phyloP scores from a whole-genome alignment of 92 coral and sea anemone genomes.

The Epizoanthus rinbou region DNA sequence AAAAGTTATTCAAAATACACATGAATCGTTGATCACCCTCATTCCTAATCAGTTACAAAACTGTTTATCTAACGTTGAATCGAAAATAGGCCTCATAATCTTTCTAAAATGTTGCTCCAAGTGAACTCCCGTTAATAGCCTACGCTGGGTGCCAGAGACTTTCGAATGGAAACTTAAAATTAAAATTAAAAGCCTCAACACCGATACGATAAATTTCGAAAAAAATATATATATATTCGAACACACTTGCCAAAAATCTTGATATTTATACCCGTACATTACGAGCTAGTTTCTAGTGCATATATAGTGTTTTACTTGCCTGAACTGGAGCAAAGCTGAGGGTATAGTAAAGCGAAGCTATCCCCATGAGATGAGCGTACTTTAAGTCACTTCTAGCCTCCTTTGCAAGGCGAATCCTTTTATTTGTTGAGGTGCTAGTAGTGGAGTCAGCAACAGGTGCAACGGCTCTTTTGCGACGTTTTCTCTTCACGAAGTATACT shows the following conservation, averaged over 20 bases:
- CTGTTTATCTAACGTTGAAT: no score
- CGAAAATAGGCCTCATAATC: no score
- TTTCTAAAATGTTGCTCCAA: no score
- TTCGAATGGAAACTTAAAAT: no score
- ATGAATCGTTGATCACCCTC: background rate
- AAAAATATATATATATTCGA: no score
- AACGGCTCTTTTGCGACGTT: slow-evolving; percentile 31
- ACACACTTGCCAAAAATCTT: background rate
- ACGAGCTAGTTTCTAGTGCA: background rate
- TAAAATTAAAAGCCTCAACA: no score
- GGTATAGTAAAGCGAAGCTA: slow-evolving; percentile 49
- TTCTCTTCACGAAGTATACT: slow-evolving; percentile 58
- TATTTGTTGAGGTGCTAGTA: background rate
- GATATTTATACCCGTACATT: background rate
- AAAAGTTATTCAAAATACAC: background rate
- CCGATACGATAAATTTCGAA: no score
- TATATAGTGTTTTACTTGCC: slow-evolving; percentile 40
- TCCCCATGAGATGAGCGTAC: slow-evolving; percentile 63
- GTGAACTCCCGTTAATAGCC: no score
- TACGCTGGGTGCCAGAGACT: no score
- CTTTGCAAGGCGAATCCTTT: slow-evolving; percentile 6
- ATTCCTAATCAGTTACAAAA: background rate
- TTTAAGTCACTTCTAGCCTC: slow-evolving; percentile 50
- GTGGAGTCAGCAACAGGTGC: slow-evolving; percentile 40
- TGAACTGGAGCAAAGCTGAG: slow-evolving; percentile 56